Base-by-base conservation (phyloP, 2,113 vertebrate genomes). In the Odontophorus gujanensis region DNA sequence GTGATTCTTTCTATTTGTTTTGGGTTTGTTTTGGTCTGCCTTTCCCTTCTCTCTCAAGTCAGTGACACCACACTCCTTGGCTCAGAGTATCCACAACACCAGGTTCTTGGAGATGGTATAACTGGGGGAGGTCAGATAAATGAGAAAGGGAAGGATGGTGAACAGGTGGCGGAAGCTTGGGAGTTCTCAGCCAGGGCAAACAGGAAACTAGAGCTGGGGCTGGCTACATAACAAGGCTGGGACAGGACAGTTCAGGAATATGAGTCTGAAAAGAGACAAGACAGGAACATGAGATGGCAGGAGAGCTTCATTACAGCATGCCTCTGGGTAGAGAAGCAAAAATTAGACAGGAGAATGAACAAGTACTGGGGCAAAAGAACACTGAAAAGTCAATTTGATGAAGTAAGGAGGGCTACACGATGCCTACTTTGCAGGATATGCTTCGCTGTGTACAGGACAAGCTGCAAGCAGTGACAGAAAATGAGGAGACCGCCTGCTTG, bases 201-300 rank as follows among this genome's bases (percentile, higher is more conserved):
- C 7, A 61, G 6, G n/a, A 75, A 57, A 72, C 11, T 11, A 67
- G 9, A 34, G 32, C 4, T 53, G 43, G 21, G 58, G 21, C 16
- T 10, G 11, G 36, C 13, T 69, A 61, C 32, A 30, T 34, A 57
- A 43, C 0, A 1, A 71, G 21, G 42, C 47, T 76, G 25, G 36
- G 26, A 69, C 22, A 42, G n/a, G 20, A 92, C 13, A 2, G 38
- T 18, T 3, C 75, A 15, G 22, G 15, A 75, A 43, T 28, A 65
- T 17, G 24, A 11, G 32, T 57, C 0, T 1, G 32, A 61, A 26
- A 61, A 87, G 26, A 15, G 47, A 34, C n/a, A 85, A 24, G 0
- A 0, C 3, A n/a, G 77, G 28, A 28, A 74, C 40, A 38, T 1
- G 2, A 32, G 21, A 15, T 25, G 24, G 16, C 17, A 88, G 22